Percentiles rank a stretch among this genome's conserved stretches.
Evolutionary conservation across 2,888 invertebrate species (phyloP).

Genomic region (Tipula unca): DNA sequence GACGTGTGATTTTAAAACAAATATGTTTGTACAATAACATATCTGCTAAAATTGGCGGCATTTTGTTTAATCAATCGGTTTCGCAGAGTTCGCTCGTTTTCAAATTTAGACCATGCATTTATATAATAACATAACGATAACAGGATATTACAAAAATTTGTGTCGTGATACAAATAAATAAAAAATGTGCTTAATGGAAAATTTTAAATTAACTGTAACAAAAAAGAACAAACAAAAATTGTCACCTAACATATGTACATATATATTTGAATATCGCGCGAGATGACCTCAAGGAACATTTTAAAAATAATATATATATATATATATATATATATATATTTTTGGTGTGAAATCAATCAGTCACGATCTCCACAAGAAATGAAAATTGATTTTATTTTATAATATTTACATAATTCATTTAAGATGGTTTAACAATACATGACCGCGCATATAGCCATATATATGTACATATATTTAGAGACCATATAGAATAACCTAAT

Average conservation of each 20-base stretch:
- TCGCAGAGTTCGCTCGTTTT: too few species aligned
- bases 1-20: too few species aligned
- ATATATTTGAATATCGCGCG: constrained; percentile 1
- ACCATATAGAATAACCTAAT: too few species aligned
- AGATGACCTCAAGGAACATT: constrained; percentile 8
- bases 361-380: not conserved
- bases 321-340: not conserved
- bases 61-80: too few species aligned
- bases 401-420: not conserved
- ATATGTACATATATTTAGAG: not conserved
- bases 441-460: not conserved
- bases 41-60: too few species aligned
- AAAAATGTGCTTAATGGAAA: not conserved
- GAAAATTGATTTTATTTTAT: not conserved
- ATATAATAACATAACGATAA: not conserved
- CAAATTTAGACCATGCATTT: too few species aligned
- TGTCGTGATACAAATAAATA: not conserved
- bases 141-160: not conserved
- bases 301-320: not conserved
- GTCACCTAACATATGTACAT: constrained; percentile 14
- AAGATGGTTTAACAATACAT: not conserved
- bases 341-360: not conserved
- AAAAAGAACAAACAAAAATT: not conserved
- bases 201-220: not conserved
- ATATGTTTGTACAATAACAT: too few species aligned